phyloP scores from a whole-genome alignment of 2,888 invertebrate genomes.

The Apodemia mormo region DNA sequence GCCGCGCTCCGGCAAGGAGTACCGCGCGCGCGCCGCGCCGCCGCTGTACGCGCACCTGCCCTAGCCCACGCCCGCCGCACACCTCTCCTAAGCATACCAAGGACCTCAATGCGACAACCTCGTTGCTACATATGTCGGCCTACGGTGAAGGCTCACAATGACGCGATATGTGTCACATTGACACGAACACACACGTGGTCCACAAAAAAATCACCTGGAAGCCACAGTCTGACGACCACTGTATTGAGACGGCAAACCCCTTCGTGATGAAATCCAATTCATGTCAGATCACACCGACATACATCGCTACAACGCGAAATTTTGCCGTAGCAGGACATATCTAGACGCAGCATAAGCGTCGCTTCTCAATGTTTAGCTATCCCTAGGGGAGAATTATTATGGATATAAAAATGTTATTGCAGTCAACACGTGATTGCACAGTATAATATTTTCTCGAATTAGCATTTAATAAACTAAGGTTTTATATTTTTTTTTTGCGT shows the following conservation, averaged over 20 bases:
- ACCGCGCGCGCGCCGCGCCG: constrained; percentile 38
- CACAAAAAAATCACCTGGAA: too few species aligned
- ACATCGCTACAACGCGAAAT: too few species aligned
- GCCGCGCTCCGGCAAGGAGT: constrained; percentile 86
- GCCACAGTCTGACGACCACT: too few species aligned
- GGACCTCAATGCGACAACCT: too few species aligned
- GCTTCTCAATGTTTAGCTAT: neutral
- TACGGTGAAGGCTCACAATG: too few species aligned
- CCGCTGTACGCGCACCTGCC: constrained; percentile 51
- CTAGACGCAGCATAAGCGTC: neutral
- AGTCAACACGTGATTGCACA: neutral
- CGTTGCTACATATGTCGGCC: too few species aligned
- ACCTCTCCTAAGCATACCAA: neutral
- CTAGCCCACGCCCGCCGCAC: constrained; percentile 31
- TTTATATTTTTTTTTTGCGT: neutral
- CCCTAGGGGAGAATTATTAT: neutral
- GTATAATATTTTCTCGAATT: neutral
- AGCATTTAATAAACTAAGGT: neutral
- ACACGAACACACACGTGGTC: too few species aligned
- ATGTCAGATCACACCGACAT: too few species aligned
- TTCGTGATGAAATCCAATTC: too few species aligned
- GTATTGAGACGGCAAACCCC: too few species aligned
- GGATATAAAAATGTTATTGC: neutral
- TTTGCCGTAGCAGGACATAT: neutral
- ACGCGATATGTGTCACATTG: too few species aligned